Conservation (phyloP, 2,113 vertebrate species). For the Microtus pennsylvanicus region DNA sequence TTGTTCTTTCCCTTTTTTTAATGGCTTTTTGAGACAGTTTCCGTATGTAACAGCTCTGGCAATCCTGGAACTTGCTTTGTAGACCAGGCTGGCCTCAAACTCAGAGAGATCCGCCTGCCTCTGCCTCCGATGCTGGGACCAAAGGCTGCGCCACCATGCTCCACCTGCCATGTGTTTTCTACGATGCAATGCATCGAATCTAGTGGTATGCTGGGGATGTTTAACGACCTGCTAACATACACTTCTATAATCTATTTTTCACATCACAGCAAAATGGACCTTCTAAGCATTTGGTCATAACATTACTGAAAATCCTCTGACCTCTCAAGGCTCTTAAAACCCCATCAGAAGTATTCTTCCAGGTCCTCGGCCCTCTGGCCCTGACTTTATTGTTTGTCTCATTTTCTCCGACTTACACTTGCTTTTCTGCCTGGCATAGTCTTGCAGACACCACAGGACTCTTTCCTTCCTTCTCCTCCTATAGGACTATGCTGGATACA, state of each 20-base stretch:
- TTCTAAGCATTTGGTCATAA: not conserved
- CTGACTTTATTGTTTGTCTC: not conserved
- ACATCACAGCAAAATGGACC: not conserved
- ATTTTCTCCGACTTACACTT: not conserved
- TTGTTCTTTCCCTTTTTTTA: no score
- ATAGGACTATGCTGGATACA: not conserved
- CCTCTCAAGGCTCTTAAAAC: not conserved
- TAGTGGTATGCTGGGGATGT: not conserved
- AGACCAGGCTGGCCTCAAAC: not conserved
- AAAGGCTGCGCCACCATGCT: not conserved
- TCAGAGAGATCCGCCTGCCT: not conserved
- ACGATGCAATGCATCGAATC: not conserved
- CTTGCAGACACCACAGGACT: not conserved
- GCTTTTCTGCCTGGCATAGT: not conserved
- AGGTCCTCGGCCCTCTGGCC: not conserved
- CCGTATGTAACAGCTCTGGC: not conserved
- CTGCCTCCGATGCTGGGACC: not conserved
- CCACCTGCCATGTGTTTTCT: not conserved
- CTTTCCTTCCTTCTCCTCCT: not conserved
- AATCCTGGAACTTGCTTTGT: not conserved
- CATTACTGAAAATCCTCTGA: not conserved
- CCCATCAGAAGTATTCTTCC: not conserved
- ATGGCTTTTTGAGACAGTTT: not conserved
- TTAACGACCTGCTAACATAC: not conserved
- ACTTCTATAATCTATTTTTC: not conserved